Conservation (phyloP, 2,888 invertebrate species). For the Hartigia nigra region DNA sequence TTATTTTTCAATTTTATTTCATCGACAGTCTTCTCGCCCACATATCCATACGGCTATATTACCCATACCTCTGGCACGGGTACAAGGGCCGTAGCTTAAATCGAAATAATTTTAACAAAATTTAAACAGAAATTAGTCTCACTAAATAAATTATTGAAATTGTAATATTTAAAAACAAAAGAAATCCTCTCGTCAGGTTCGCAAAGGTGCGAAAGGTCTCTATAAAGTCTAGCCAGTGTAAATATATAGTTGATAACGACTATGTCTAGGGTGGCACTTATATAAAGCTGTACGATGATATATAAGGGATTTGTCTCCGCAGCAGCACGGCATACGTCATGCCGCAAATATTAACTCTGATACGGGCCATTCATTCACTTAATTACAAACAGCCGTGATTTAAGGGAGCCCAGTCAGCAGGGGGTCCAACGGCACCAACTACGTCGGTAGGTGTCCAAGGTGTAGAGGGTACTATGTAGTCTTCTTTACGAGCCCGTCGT, state of each 20-base stretch:
- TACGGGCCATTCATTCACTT: constrained; percentile 67
- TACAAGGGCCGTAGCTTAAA: too few species aligned
- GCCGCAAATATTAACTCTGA: constrained; percentile 66
- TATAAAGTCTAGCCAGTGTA: background rate
- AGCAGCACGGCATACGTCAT: constrained; percentile 63
- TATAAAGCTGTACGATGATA: constrained; percentile 60
- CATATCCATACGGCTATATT: background rate
- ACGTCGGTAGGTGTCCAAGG: constrained; percentile 51
- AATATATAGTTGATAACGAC: background rate
- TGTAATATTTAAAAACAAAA: too few species aligned
- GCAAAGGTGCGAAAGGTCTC: too few species aligned
- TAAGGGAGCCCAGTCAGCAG: constrained; percentile 60
- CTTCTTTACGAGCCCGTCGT: constrained; percentile 60
- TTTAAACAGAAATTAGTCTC: too few species aligned
- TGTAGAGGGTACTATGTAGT: constrained; percentile 46
- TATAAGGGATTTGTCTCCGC: constrained; percentile 66
- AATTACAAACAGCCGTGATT: constrained; percentile 67
- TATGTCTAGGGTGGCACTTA: constrained; percentile 27
- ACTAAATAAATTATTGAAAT: too few species aligned
- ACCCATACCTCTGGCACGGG: background rate
- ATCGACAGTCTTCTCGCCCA: background rate
- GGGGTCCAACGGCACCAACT: constrained; percentile 45
- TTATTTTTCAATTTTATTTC: constrained; percentile 4
- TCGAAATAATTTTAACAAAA: background rate
- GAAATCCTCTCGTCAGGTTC: too few species aligned